Evolutionary conservation across 2,113 vertebrate species (phyloP).

Genomic region (Azemiops feae): DNA sequence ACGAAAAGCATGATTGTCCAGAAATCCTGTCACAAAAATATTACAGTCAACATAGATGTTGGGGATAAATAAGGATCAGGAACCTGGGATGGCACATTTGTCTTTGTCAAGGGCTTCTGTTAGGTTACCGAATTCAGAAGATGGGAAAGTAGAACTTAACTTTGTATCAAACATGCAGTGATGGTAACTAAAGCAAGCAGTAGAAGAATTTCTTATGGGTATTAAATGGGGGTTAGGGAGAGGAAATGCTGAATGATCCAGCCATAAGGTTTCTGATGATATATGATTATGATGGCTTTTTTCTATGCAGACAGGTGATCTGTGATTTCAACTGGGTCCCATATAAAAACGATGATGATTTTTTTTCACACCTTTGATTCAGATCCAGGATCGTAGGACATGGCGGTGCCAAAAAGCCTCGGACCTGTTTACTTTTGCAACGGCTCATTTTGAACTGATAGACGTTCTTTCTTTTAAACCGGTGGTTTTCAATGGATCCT

Average conservation of each 20-base stretch:
- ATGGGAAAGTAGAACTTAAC: background rate
- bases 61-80: background rate
- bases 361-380: background rate
- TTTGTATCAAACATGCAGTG: background rate
- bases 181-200: background rate
- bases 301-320: background rate
- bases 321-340: background rate
- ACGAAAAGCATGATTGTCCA: background rate
- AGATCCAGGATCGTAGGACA: background rate
- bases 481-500: background rate
- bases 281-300: background rate
- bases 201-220: background rate
- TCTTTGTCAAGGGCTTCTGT: background rate
- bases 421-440: background rate
- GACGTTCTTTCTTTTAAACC: background rate
- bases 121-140: background rate
- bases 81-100: background rate
- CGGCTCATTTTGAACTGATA: background rate
- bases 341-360: background rate
- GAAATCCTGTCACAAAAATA: background rate
- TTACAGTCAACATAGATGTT: background rate
- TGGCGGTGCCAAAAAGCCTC: background rate
- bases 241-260: background rate
- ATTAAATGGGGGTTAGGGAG: background rate
- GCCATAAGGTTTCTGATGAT: background rate